Base-by-base conservation (phyloP, 2,113 vertebrate species). In the Rhadina sibilatrix region DNA sequence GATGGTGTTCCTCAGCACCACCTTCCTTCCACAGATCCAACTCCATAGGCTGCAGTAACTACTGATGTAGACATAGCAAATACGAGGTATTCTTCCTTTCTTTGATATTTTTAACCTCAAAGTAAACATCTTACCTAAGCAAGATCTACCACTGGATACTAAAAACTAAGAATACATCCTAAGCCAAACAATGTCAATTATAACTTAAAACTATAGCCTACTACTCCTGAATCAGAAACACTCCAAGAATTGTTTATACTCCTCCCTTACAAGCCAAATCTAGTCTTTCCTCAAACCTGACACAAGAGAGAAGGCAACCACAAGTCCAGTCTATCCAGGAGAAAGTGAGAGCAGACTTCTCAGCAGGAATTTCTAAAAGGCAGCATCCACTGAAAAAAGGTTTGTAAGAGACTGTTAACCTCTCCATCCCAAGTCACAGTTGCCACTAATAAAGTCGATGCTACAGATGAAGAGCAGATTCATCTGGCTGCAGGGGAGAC, bases 401-500 rank as follows among this genome's bases (percentile, higher is more conserved):
- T 72, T 53, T 56, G 11, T 38, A 38, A 75, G 33, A 42, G 20
- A 52, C 54, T 42, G 18, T 37, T 80, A n/a, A 17, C 37, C 20
- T 61, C 46, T 2, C 5, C 31, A 66, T 66, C 25, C 37, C 70
- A 50, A 66, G 20, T 50, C 78, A 40, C 15, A 81, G 68, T 17
- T 63, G 35, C 19, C 3, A 1, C 9, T 46, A 35, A 52, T 3
- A 66, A 53, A 47, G 27, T n/a, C 0, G 0, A 37, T 12, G 47
- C 23, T 33, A 38, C 3, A 1, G n/a, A 30, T 0, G 37, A 15
- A 33, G 28, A 70, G 47, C 4, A 23, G 71, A 68, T 47, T 33
- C 37, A 35, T 20, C 42, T 3, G 3, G 9, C 56, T 89, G 61
- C 57, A 66, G 38, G 66, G 47, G 5, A 71, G 28, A 42, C 35